Conservation (phyloP, 2,888 invertebrate species). For the Listrodromus nycthemerus region DNA sequence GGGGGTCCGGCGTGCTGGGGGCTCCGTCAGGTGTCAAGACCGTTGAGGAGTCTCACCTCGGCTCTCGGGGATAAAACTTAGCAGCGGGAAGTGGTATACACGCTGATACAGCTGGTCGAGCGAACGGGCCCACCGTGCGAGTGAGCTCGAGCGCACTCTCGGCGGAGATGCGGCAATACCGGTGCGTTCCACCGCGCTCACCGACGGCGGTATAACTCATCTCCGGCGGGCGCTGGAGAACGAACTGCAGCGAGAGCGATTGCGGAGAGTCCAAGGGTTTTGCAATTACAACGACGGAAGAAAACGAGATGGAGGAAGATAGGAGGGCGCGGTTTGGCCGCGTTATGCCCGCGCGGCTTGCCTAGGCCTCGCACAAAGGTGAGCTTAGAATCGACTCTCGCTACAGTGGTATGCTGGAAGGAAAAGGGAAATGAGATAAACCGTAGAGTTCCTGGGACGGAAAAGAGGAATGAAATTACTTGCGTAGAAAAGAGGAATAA, state of each 20-base stretch:
- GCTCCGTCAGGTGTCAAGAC: constrained; percentile 67
- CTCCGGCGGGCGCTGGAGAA: constrained; percentile 68
- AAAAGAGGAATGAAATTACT: too few relatives aligned
- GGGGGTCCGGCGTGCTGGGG: constrained; percentile 53
- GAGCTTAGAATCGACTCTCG: constrained; percentile 36
- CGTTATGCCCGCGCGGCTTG: constrained; percentile 25
- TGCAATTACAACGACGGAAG: constrained; percentile 81
- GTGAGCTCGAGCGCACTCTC: constrained; percentile 46
- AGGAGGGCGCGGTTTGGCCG: constrained; percentile 67
- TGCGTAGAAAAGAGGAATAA: too few relatives aligned
- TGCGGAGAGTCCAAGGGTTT: constrained; percentile 63
- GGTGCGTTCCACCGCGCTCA: constrained; percentile 44
- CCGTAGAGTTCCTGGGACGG: background rate
- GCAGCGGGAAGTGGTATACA: background rate
- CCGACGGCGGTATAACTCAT: constrained; percentile 72
- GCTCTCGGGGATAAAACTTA: constrained; percentile 46
- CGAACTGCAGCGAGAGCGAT: constrained; percentile 53
- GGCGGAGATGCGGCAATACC: constrained; percentile 23
- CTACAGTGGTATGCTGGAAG: background rate
- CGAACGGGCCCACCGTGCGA: constrained; percentile 70
- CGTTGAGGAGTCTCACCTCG: constrained; percentile 75
- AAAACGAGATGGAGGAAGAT: constrained; percentile 74
- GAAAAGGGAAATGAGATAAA: constrained; percentile 6
- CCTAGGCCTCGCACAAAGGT: constrained; percentile 65
- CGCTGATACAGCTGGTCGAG: constrained; percentile 37